Evolutionary conservation across 1,140 invertebrate genomes (phyloP), one percentile per base, ranked within the genome.

Genomic region (Panagrolaimus sp.): DNA sequence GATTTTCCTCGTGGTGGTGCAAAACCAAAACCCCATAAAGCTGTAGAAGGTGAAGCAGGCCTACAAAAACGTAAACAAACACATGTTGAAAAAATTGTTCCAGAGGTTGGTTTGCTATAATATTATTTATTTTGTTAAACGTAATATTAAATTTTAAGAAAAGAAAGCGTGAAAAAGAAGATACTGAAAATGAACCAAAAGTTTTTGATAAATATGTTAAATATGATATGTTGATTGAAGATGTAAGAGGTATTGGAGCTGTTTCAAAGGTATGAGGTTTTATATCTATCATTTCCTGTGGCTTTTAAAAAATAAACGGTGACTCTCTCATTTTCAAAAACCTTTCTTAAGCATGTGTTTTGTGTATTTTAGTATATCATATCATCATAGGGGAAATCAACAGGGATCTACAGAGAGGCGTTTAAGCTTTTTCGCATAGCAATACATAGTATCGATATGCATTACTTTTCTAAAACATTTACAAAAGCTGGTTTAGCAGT

Each of bases 201-300:
- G 73, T 79, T 23, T 79, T 76, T 46, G 47, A 69, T 9, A 72
- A 80, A 42, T 46, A 63, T 31, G 16, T 79, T 0, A 70, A 67
- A 16, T 8, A 25, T 2, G 77, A 79, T n/a, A 44, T 75, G 7
- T 63, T 82, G 14, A 46, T 63, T 8, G 70, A 68, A 47, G 78
- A 72, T 20, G 64, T 82, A 20, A 51, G 68, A n/a, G 77, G 79
- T 20, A 61, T 81, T 14, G 77, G 70, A 47, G 42, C 67, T 23
- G 80, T 79, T 11, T 70, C 63, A 51, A 69, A 75, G 61, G 79
- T 82, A 45, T n/a, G n/a, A n/a, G n/a, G n/a, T n/a, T n/a, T n/a
- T n/a, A n/a, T n/a, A n/a, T n/a, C n/a, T n/a, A n/a, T n/a, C n/a
- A n/a, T n/a, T n/a, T n/a, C n/a, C n/a, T n/a, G n/a, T n/a, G n/a